A percentile compares a stretch with the other conserved stretches of the same genome.
Conservation (phyloP, 2,797 vertebrate species). For the Phalloptychus januarius region DNA sequence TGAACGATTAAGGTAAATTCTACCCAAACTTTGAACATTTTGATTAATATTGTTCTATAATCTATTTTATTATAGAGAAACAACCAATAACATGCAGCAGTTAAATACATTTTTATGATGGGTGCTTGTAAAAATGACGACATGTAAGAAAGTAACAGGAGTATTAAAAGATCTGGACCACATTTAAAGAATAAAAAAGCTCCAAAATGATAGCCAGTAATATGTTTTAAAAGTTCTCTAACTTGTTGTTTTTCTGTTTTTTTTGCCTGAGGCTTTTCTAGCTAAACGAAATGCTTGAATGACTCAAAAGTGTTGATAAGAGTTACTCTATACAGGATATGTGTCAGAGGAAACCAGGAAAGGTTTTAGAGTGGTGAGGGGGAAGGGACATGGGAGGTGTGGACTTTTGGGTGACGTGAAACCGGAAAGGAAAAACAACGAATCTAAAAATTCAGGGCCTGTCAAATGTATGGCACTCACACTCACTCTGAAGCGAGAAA, state of each 20-base stretch:
- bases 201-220: not conserved
- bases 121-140: not conserved
- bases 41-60: not conserved
- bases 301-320: slow-evolving; percentile 63
- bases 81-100: not conserved
- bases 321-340: slow-evolving; percentile 69
- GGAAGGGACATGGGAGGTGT: slow-evolving; percentile 26
- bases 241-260: not conserved
- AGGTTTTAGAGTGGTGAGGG: slow-evolving; percentile 10
- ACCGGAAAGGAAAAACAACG: slow-evolving; percentile 17
- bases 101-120: not conserved
- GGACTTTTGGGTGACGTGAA: slow-evolving; percentile 19
- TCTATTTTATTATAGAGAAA: not conserved
- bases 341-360: slow-evolving; percentile 63
- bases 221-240: not conserved
- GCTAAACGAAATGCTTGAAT: slow-evolving; percentile 45
- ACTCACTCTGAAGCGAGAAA: not conserved
- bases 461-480: slow-evolving; percentile 7
- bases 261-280: slow-evolving; percentile 9
- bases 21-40: not conserved
- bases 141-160: not conserved
- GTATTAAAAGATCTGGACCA: not conserved
- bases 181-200: not conserved
- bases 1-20: not conserved
- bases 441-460: not conserved